Evolutionary conservation across 2,113 vertebrate species (phyloP).

Genomic region (Phyllostomus hastatus): DNA sequence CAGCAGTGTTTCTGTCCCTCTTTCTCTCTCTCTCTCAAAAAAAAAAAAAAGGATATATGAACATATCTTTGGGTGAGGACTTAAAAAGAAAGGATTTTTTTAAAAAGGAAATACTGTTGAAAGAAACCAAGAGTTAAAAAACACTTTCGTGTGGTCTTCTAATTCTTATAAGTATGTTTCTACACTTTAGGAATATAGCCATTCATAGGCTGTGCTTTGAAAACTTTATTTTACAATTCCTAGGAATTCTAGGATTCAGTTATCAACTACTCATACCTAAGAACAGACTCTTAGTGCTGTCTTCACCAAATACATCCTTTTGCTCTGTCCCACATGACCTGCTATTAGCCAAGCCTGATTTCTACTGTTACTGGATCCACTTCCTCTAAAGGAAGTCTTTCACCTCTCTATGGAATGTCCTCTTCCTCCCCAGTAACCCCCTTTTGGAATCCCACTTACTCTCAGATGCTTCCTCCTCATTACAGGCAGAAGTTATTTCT

Average conservation of each 20-base stretch:
- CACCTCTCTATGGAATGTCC: not conserved
- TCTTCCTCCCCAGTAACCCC: not conserved
- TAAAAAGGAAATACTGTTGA: not conserved
- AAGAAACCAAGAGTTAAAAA: not conserved
- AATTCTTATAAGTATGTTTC: not conserved
- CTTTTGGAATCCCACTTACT: not conserved
- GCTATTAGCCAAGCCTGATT: not conserved
- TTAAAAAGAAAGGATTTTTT: too few relatives aligned
- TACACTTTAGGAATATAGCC: not conserved
- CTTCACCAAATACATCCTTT: not conserved
- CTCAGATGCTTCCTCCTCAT: not conserved
- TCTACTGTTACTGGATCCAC: not conserved
- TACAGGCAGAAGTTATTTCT: not conserved
- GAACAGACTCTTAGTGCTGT: not conserved
- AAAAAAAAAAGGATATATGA: too few relatives aligned
- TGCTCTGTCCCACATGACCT: not conserved
- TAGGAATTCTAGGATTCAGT: not conserved
- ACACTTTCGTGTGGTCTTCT: not conserved
- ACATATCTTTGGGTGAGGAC: too few relatives aligned
- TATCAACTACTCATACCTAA: not conserved
- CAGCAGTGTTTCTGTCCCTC: too few relatives aligned
- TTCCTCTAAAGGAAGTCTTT: not conserved
- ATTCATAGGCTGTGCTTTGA: not conserved
- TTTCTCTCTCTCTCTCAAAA: too few relatives aligned
- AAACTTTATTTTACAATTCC: not conserved